Evolutionary conservation across 2,888 invertebrate genomes (phyloP), one percentile per base, ranked within the genome.

Genomic region (Erebia ligea): DNA sequence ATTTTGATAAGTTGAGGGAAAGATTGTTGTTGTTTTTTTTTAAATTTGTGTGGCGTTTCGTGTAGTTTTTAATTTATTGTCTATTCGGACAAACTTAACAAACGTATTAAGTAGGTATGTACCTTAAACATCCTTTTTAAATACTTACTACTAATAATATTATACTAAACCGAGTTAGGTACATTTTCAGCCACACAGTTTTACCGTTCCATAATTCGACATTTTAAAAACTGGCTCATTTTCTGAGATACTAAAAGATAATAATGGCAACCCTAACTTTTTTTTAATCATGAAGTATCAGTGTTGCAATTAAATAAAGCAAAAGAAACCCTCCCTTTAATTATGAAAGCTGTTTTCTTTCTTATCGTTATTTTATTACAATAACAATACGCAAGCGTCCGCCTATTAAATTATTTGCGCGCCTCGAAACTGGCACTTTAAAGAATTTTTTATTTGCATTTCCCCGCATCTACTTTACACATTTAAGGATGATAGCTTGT

Each of bases 361-460:
- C 86, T 86, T 88, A 90, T 89, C 87, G 80, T 81, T 86, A 85
- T 88, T 88, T 90, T 88, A 90, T 91, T 87, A 88, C 85, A 84
- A 86, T 84, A 90, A 89, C 87, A 90, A 90, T 89, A 88, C 84
- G 82, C 88, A 86, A 87, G 81, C 84, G 82, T 82, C 79, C 81
- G 81, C 80, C 90, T 85, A 85, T 91, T 87, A 87, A 88, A 90
- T 90, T 90, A 89, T 89, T 86, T 84, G 83, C 77, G 77, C 76
- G 79, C 78, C 76, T 74, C 76, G 69, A 73, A 76, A 69, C 64
- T 68, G 70, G 68, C 71, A 56, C 57, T 68, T 68, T 57, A 21
- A 72, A 52, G 62, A 66, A 69, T 62, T 72, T 69, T 73, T 64
- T 65, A 67, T 71, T 68, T 67, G 34, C 50, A 50, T 62, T 54